These are phyloP conservation scores for Carassius carassius DNA, from an alignment of 2,113 vertebrate species.

Conservation along the genomic window DNA sequence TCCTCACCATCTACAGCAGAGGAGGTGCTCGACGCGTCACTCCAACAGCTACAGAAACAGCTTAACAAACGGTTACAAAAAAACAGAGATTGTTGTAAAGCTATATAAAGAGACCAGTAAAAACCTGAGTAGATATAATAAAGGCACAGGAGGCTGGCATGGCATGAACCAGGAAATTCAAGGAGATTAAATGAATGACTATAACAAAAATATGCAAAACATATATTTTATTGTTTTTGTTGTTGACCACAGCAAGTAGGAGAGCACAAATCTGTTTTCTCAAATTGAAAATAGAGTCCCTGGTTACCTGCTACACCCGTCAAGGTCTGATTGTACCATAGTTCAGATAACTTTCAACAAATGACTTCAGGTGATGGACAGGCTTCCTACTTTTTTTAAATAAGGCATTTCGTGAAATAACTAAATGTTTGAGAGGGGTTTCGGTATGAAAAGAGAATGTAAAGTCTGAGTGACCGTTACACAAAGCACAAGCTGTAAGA, in stretches of 20 bases:
- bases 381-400: constrained; percentile 37
- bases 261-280: constrained; percentile 43
- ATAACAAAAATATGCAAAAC: constrained; percentile 52
- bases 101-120: not conserved
- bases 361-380: constrained; percentile 48
- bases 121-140: no score
- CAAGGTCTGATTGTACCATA: constrained; percentile 50
- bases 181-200: not conserved
- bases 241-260: constrained; percentile 54
- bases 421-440: constrained; percentile 40
- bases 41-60: not conserved
- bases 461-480: constrained; percentile 18
- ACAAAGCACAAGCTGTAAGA: constrained; percentile 36
- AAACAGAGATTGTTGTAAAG: not conserved
- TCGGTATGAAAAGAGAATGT: constrained; percentile 23
- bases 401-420: constrained; percentile 59
- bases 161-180: no score
- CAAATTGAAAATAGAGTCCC: constrained; percentile 51
- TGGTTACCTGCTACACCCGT: constrained; percentile 42
- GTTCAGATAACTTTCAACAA: constrained; percentile 40
- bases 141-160: no score
- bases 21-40: not conserved
- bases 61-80: not conserved
- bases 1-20: constrained; percentile 64
- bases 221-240: constrained; percentile 50